Evolutionary conservation across 2,113 vertebrate species (phyloP), one percentile per base, ranked within the genome.

Genomic region (Laticauda colubrina): DNA sequence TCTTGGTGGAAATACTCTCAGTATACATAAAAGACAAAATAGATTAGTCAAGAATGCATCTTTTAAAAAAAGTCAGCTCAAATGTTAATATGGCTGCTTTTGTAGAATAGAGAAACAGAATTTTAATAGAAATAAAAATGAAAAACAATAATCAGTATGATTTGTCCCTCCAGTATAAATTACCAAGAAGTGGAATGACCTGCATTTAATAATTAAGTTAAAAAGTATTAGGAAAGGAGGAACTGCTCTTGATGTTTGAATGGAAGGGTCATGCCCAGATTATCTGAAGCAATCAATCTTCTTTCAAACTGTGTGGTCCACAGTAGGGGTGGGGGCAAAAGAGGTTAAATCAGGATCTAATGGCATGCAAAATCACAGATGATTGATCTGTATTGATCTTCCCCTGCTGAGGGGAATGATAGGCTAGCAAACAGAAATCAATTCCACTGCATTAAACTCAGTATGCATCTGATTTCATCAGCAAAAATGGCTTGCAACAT

Each of bases 391-490:
- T 96, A 98, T 97, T 92, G 97, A 98, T 97, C 96, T 94, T 94
- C 88, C 61, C 96, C 96, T 85, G 94, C 97, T 90, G 97, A 93
- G 96, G 87, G 95, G 96, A 98, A 97, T 96, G 96, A 97, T 94
- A 97, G 95, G 93, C 95, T 93, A 93, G 95, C 95, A 96, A 97
- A 97, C 92, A 95, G 94, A 96, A 97, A 98, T 97, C 97, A 97
- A 97, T 98, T 96, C 96, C 95, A 94, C 96, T 95, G 96, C 97
- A 97, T 98, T 98, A 97, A 97, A 95, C 96, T 95, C 95, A 96
- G 96, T 92, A 88, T 95, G 95, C 94, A 94, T 88, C 85, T 95
- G 93, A 92, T 95, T 93, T 93, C 86, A 89, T 81, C 94, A 96
- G 95, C 93, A 91, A 94, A 93, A 94, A 57, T 0, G 0, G 64